Evolutionary conservation across 2,888 invertebrate genomes (phyloP).

Genomic region (Heteromurus nitidus): DNA sequence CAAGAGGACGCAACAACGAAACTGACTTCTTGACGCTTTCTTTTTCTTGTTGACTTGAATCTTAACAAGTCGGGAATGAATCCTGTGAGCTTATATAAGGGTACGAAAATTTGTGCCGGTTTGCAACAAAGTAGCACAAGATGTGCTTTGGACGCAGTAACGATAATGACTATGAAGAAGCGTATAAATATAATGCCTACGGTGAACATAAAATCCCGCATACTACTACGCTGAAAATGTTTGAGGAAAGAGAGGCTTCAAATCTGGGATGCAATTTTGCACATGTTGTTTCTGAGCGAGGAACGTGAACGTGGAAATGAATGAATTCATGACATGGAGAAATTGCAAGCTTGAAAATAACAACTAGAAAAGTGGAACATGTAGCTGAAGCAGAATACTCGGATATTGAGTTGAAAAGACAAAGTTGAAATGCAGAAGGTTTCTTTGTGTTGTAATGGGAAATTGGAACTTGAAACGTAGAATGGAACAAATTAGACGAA

Average conservation of each 20-base stretch:
- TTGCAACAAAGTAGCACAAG: background rate
- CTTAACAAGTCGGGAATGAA: conserved; percentile 52
- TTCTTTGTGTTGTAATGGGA: conserved; percentile 39
- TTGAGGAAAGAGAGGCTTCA: conserved; percentile 24
- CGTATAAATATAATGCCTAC: too few relatives aligned
- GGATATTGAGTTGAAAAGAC: too few relatives aligned
- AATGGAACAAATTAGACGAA: too few relatives aligned
- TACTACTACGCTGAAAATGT: too few relatives aligned
- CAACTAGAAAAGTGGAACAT: background rate
- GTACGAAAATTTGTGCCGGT: too few relatives aligned
- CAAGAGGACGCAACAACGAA: conserved; percentile 3
- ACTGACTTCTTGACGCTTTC: conserved; percentile 53
- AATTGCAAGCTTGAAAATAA: conserved; percentile 41
- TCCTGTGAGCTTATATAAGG: too few relatives aligned
- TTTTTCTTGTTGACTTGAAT: conserved; percentile 58
- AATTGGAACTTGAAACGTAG: conserved; percentile 43
- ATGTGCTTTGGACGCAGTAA: too few relatives aligned
- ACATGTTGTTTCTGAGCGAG: conserved; percentile 39
- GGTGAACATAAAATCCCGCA: too few relatives aligned
- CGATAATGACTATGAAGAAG: too few relatives aligned
- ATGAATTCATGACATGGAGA: conserved; percentile 55
- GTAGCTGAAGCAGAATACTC: too few relatives aligned
- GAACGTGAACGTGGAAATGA: conserved; percentile 16
- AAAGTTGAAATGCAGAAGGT: background rate
- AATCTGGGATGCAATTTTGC: conserved; percentile 57